Percentiles rank a stretch among this genome's conserved stretches.
phyloP scores from a whole-genome alignment of 2,888 invertebrate genomes.

The Drosophila demipolita region DNA sequence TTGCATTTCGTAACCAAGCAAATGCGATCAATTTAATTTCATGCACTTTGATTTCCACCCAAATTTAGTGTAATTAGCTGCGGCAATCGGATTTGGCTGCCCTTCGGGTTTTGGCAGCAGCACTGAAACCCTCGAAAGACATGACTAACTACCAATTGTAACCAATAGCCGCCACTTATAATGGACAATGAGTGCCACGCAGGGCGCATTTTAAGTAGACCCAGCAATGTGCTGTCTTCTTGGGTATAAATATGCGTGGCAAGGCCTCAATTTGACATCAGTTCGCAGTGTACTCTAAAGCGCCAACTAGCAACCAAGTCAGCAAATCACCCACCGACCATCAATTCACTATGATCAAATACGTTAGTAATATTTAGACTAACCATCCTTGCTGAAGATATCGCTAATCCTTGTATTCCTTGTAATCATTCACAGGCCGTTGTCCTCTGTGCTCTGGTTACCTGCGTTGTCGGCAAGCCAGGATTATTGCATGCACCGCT shows the following conservation, averaged over 20 bases:
- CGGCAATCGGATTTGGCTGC: constrained; percentile 59
- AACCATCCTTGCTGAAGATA: not conserved
- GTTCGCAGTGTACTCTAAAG: constrained; percentile 55
- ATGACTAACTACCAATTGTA: constrained; percentile 50
- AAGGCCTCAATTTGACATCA: constrained; percentile 52
- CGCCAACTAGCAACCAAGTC: constrained; percentile 22
- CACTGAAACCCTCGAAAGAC: constrained; percentile 52
- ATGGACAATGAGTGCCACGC: constrained; percentile 48
- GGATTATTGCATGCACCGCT: constrained; percentile 59
- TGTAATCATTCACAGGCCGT: constrained; percentile 51
- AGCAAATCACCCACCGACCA: constrained; percentile 23
- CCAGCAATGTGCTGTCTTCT: constrained; percentile 2
- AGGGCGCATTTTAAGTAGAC: constrained; percentile 59
- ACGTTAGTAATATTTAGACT: constrained; percentile 53
- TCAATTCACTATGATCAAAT: constrained; percentile 69
- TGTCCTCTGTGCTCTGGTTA: constrained; percentile 73
- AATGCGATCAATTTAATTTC: constrained; percentile 5
- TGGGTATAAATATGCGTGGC: constrained; percentile 64
- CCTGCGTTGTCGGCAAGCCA: constrained; percentile 74
- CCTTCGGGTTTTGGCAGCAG: constrained; percentile 66
- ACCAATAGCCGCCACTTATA: constrained; percentile 59
- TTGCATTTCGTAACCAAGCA: constrained; percentile 16
- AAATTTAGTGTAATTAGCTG: constrained; percentile 47
- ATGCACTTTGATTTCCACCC: constrained; percentile 29
- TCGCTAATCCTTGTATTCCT: constrained; percentile 9